Conservation (phyloP, 92 coral and sea anemone genomes). For the Paramuricea clavata region DNA sequence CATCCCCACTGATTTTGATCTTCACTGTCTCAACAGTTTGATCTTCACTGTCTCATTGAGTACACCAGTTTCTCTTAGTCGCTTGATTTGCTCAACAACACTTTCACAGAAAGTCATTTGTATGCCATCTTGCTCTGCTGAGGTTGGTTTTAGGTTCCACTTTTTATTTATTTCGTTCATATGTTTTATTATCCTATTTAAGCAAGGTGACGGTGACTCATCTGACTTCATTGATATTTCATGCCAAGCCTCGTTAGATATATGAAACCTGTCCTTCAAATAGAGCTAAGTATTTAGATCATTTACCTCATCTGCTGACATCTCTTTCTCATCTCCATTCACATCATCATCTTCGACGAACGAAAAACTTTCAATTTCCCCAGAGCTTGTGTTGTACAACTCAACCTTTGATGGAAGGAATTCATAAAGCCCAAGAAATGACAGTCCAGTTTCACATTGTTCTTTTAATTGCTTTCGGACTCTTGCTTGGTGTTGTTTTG, state of each 20-base stretch:
- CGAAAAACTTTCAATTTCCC: conserved; percentile 14
- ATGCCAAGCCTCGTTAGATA: conserved; percentile 44
- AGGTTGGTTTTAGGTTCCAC: conserved; percentile 61
- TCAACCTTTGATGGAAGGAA: conserved; percentile 14
- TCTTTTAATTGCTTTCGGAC: not conserved
- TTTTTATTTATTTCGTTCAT: conserved; percentile 46
- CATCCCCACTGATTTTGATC: conserved; percentile 20
- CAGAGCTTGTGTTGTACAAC: conserved; percentile 40
- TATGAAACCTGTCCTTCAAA: conserved; percentile 30
- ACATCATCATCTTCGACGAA: not conserved
- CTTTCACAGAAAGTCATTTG: conserved; percentile 62
- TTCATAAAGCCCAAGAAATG: not conserved
- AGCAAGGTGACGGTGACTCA: not conserved
- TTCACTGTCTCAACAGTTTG: no score
- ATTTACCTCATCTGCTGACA: not conserved
- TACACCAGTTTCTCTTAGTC: not conserved
- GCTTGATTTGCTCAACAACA: conserved; percentile 31
- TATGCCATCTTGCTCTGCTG: conserved; percentile 61
- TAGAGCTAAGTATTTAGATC: conserved; percentile 30
- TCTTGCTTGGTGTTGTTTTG: conserved; percentile 1
- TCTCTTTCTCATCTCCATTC: not conserved
- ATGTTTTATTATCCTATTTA: not conserved
- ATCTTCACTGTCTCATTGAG: not conserved
- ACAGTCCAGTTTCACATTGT: conserved; percentile 3
- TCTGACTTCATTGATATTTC: conserved; percentile 25